phyloP scores from a whole-genome alignment of 1,140 invertebrate species.

The Meloidogyne floridensis region DNA sequence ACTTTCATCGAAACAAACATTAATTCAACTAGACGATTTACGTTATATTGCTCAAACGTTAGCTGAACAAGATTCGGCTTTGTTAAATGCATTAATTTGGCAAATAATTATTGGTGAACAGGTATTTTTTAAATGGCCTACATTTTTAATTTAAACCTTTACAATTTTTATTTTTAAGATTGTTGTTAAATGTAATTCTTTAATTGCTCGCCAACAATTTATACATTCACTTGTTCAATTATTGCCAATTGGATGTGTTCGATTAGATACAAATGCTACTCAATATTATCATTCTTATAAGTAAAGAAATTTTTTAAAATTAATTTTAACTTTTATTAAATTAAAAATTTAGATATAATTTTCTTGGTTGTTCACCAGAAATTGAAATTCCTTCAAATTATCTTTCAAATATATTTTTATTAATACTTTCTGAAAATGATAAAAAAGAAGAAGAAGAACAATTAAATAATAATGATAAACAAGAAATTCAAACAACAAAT shows the following conservation, averaged over 20 bases:
- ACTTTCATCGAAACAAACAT: constrained; percentile 21
- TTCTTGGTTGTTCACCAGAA: constrained; percentile 32
- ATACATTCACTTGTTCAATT: constrained; percentile 44
- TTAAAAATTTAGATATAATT: constrained; percentile 41
- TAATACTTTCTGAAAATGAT: constrained; percentile 23
- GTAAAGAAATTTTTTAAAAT: constrained; percentile 7
- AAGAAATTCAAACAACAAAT: constrained; percentile 17
- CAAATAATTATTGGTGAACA: constrained; percentile 44
- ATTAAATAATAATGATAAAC: neutral
- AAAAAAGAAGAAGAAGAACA: neutral
- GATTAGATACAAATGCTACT: constrained; percentile 30
- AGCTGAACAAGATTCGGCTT: neutral
- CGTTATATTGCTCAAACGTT: constrained; percentile 14
- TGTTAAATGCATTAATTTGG: constrained; percentile 36
- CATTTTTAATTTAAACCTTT: neutral
- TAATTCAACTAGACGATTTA: constrained; percentile 29
- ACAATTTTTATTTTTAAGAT: constrained; percentile 37
- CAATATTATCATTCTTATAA: constrained; percentile 36
- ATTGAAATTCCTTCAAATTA: constrained; percentile 35
- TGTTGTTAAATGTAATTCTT: constrained; percentile 34
- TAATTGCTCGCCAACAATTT: constrained; percentile 32
- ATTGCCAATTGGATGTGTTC: constrained; percentile 43
- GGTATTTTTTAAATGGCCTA: constrained; percentile 12
- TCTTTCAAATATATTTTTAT: constrained; percentile 27
- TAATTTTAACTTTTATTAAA: neutral